Conservation (phyloP, 1,140 invertebrate genomes). For the Pectinophora gossypiella region DNA sequence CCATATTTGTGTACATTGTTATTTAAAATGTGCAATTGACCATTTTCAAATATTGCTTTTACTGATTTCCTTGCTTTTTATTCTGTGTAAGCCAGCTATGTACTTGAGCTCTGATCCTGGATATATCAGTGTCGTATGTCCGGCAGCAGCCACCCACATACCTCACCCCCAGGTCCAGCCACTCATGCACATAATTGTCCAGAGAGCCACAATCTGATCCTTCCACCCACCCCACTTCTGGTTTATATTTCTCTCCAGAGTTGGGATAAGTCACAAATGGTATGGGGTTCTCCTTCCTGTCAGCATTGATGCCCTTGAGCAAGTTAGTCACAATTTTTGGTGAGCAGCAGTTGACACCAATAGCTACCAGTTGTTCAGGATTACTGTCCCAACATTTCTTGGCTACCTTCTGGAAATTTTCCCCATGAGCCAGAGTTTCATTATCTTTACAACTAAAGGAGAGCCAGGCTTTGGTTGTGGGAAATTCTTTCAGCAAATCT, state of each 20-base stretch:
- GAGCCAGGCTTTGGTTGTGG: constrained; percentile 85
- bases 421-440: constrained; percentile 76
- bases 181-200: constrained; percentile 78
- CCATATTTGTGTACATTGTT: no score
- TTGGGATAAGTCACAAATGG: constrained; percentile 84
- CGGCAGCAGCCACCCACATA: constrained; percentile 89
- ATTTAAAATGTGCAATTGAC: no score
- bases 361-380: constrained; percentile 78
- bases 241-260: constrained; percentile 77
- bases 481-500: constrained; percentile 83
- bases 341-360: constrained; percentile 84
- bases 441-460: constrained; percentile 85
- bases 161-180: constrained; percentile 82
- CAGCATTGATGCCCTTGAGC: constrained; percentile 69
- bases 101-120: constrained; percentile 63
- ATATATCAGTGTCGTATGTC: constrained; percentile 80
- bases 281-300: constrained; percentile 32
- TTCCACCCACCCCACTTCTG: constrained; percentile 74
- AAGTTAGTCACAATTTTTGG: constrained; percentile 77
- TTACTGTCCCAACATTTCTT: constrained; percentile 70
- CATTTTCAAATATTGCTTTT: no score
- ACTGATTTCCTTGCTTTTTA: no score
- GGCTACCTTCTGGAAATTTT: constrained; percentile 77
- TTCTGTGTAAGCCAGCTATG: constrained; percentile 47
- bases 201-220: constrained; percentile 74